Conservation (phyloP, 2,113 vertebrate genomes). For the Hypocryptadius cinnamomeus region DNA sequence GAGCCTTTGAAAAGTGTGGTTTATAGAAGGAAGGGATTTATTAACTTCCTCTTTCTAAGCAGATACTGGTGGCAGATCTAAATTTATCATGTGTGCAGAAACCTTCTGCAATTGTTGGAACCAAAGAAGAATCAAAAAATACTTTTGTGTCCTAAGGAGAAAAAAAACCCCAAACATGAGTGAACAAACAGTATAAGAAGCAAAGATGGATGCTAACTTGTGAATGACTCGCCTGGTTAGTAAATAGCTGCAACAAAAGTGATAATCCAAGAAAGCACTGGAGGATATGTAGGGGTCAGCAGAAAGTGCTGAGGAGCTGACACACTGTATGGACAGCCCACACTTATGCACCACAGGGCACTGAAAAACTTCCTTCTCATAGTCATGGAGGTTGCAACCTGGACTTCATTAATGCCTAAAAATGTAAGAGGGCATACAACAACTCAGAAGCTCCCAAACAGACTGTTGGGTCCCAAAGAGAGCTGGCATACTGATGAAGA, state of each 20-base stretch:
- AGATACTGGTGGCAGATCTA: background rate
- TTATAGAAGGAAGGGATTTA: background rate
- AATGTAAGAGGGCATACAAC: background rate
- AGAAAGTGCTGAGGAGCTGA: background rate
- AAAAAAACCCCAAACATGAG: background rate
- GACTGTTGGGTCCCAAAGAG: background rate
- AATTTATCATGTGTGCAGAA: background rate
- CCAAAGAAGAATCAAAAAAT: background rate
- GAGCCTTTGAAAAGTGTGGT: background rate
- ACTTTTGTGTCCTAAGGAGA: background rate
- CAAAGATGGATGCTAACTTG: background rate
- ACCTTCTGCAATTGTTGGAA: background rate
- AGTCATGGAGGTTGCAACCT: background rate
- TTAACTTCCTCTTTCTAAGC: background rate
- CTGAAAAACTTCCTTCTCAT: background rate
- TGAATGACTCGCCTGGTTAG: background rate
- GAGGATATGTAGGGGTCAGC: background rate
- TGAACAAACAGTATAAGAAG: background rate
- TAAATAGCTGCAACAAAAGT: background rate
- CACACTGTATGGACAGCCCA: rapidly evolving
- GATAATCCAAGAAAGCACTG: background rate
- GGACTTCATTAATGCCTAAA: background rate
- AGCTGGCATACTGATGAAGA: background rate
- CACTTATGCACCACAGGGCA: background rate
- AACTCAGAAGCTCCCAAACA: background rate